phyloP scores from a whole-genome alignment of 2,888 invertebrate species.

The Folsomia candida region DNA sequence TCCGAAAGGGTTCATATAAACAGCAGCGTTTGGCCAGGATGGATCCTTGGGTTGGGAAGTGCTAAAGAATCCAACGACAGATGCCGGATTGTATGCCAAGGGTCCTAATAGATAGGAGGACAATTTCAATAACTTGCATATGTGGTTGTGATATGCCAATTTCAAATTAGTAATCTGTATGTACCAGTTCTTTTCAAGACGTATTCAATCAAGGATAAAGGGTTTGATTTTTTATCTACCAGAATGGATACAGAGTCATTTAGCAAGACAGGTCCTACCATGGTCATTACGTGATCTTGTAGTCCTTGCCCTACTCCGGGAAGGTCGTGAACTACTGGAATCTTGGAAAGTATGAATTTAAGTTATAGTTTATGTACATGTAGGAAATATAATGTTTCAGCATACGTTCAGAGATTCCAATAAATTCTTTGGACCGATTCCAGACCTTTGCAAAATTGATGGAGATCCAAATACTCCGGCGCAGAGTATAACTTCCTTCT shows the following conservation, averaged over 20 bases:
- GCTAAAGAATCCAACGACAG: slow-evolving; percentile 4
- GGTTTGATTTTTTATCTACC: slow-evolving; percentile 27
- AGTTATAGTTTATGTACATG: too few species aligned
- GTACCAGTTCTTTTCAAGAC: slow-evolving; percentile 21
- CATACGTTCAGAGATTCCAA: slow-evolving; percentile 17
- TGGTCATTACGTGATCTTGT: slow-evolving; percentile 35
- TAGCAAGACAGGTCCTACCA: slow-evolving; percentile 32
- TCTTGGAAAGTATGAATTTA: too few species aligned
- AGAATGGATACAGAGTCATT: slow-evolving; percentile 28
- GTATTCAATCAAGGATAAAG: slow-evolving; percentile 18
- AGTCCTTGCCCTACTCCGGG: slow-evolving; percentile 42
- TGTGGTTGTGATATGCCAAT: too few species aligned
- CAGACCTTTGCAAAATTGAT: slow-evolving; percentile 31
- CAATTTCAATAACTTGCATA: too few species aligned
- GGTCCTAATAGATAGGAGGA: slow-evolving; percentile 15
- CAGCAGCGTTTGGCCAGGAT: slow-evolving; percentile 4
- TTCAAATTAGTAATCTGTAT: too few species aligned
- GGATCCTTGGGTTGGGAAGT: slow-evolving; percentile 7
- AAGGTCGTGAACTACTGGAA: slow-evolving; percentile 23
- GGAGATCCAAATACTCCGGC: slow-evolving; percentile 37
- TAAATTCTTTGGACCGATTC: slow-evolving; percentile 27
- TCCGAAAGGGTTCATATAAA: slow-evolving; percentile 9
- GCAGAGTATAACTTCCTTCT: slow-evolving; percentile 37
- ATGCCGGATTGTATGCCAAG: slow-evolving; percentile 10
- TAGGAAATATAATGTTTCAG: too few species aligned